A percentile compares a stretch with the other conserved stretches of the same genome.
Conservation (phyloP, 2,113 vertebrate genomes). For the Anthoscopus minutus region DNA sequence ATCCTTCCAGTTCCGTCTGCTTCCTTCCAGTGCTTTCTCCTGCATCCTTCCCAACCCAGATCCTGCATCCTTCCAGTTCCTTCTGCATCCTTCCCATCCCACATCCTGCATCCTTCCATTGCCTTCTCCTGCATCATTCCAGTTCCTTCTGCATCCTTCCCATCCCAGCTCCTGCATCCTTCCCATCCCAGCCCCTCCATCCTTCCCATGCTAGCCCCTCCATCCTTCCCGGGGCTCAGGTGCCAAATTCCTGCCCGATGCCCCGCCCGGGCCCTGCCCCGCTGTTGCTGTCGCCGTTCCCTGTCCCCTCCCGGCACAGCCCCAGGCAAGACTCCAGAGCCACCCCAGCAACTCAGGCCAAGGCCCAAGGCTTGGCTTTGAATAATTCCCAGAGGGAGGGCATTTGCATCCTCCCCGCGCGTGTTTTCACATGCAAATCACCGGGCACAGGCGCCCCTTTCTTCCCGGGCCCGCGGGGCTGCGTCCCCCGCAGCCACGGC, state of each 20-base stretch:
- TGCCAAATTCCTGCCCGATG: too few species aligned
- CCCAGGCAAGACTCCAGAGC: not conserved
- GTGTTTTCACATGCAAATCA: slow-evolving; percentile 17
- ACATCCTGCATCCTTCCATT: not conserved
- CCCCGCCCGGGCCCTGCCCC: not conserved
- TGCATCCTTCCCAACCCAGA: too few species aligned
- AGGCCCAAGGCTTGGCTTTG: not conserved
- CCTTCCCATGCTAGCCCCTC: too few species aligned
- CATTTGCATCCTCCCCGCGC: too few species aligned
- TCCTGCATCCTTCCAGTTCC: not conserved
- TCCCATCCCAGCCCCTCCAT: too few species aligned
- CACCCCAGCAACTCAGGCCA: not conserved
- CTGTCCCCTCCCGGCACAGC: not conserved
- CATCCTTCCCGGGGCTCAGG: not conserved
- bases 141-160: not conserved
- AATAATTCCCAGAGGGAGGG: not conserved
- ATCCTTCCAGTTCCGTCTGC: not conserved
- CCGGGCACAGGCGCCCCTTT: not conserved
- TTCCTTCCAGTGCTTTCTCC: too few species aligned
- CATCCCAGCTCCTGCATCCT: too few species aligned
- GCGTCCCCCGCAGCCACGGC: not conserved
- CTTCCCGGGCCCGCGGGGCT: not conserved
- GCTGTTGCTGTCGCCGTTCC: not conserved
- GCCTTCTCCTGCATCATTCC: not conserved
- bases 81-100: not conserved